A percentile compares a stretch with the other conserved stretches of the same genome.
phyloP scores from a whole-genome alignment of 2,888 invertebrate genomes.

The Drosophila bunnanda region DNA sequence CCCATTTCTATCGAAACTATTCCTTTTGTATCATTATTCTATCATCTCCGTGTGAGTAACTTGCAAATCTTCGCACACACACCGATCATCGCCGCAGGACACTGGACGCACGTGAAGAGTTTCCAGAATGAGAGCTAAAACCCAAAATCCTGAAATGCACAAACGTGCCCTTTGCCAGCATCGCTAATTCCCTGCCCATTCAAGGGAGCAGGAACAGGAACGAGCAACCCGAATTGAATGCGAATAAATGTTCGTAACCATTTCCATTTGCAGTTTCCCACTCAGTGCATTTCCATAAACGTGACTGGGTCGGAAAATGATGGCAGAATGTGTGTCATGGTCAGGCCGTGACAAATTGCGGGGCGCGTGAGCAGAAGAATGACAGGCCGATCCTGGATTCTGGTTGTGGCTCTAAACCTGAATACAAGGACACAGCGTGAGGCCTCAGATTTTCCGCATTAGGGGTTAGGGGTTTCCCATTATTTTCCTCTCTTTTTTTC shows the following conservation, averaged over 20 bases:
- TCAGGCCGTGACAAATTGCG: constrained; percentile 69
- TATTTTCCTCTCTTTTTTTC: neutral
- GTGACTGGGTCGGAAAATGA: constrained; percentile 16
- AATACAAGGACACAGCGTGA: constrained; percentile 62
- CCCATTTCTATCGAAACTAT: neutral
- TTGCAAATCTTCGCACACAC: neutral
- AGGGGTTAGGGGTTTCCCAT: constrained; percentile 4
- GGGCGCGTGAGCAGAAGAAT: constrained; percentile 71
- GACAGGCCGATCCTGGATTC: constrained; percentile 33
- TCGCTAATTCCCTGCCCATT: constrained; percentile 61
- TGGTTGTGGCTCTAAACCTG: constrained; percentile 25
- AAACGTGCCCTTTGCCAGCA: constrained; percentile 72
- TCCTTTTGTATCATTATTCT: neutral
- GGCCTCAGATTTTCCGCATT: constrained; percentile 46
- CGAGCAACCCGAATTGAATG: constrained; percentile 63
- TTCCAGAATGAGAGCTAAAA: neutral
- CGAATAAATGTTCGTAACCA: constrained; percentile 64
- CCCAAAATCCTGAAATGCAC: constrained; percentile 46
- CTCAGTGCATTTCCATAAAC: constrained; percentile 57
- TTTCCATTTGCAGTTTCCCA: constrained; percentile 64
- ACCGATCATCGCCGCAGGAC: constrained; percentile 31
- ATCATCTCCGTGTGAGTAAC: constrained; percentile 3
- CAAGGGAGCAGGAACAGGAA: constrained; percentile 12
- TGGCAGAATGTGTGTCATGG: constrained; percentile 68
- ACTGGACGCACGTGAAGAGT: constrained; percentile 9